These are phyloP conservation scores for Crotalus viridis DNA, from an alignment of 2,113 vertebrate species.

Conservation along the genomic window DNA sequence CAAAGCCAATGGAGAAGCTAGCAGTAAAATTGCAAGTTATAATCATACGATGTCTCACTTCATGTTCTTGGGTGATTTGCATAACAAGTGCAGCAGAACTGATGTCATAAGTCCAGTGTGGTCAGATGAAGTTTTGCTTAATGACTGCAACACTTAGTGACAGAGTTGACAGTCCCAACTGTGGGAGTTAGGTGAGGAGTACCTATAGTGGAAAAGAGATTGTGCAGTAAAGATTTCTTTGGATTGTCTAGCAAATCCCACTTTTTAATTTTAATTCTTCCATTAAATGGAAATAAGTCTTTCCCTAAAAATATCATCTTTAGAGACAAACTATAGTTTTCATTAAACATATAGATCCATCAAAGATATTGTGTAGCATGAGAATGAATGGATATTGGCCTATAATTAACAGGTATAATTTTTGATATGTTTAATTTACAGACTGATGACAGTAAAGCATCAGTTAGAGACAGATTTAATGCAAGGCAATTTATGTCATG, in stretches of 20 bases:
- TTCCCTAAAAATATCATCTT: not conserved
- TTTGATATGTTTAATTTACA: constrained; percentile 63
- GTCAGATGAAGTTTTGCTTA: not conserved
- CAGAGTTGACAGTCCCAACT: not conserved
- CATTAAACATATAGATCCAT: not conserved
- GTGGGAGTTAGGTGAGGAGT: not conserved
- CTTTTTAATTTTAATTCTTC: not conserved
- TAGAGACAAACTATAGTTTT: not conserved
- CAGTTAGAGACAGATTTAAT: constrained; percentile 95
- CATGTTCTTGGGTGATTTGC: not conserved
- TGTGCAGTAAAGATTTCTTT: not conserved
- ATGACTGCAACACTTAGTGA: not conserved
- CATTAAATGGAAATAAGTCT: not conserved
- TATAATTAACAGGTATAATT: not conserved
- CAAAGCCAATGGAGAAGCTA: not conserved
- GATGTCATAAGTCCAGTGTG: not conserved
- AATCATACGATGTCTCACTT: not conserved
- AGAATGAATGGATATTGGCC: not conserved
- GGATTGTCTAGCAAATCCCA: not conserved
- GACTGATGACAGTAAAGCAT: constrained; percentile 94
- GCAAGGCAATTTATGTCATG: constrained; percentile 98
- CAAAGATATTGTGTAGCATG: constrained; percentile 1
- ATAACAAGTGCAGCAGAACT: not conserved
- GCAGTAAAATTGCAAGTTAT: not conserved
- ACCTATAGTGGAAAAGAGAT: not conserved